Percentiles rank a stretch among this genome's conserved stretches.
Evolutionary conservation across 2,797 vertebrate genomes (phyloP).

Genomic region (Capromys pilorides): DNA sequence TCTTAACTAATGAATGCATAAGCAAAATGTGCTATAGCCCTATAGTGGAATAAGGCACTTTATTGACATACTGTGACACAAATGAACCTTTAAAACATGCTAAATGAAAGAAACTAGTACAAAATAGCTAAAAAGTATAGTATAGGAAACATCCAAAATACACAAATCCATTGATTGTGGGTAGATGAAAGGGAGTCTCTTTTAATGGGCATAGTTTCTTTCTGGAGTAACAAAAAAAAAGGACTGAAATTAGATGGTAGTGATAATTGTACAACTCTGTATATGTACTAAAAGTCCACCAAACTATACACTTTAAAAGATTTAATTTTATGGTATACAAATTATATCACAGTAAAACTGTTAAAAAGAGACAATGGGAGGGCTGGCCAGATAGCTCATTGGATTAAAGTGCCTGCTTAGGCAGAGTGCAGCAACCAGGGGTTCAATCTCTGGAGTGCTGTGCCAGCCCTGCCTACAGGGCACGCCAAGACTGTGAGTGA

Average conservation of each 20-base stretch:
- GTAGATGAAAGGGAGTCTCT: not conserved
- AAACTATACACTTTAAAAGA: not conserved
- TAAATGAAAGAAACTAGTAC: slow-evolving; percentile 27
- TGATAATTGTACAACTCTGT: not conserved
- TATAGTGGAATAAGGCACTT: slow-evolving; percentile 23
- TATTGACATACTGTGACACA: not conserved
- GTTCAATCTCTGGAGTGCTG: too few species aligned
- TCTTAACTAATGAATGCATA: slow-evolving; percentile 20
- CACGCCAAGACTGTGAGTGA: too few species aligned
- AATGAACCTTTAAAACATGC: not conserved
- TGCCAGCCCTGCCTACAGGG: too few species aligned
- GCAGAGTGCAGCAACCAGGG: too few species aligned
- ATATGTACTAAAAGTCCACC: not conserved
- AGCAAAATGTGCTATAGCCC: slow-evolving; percentile 1
- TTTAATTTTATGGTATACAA: not conserved
- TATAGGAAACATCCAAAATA: not conserved
- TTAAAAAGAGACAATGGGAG: not conserved
- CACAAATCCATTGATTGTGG: not conserved
- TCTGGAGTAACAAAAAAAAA: not conserved
- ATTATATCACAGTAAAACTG: slow-evolving; percentile 23
- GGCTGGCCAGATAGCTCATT: too few species aligned
- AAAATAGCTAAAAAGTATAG: not conserved
- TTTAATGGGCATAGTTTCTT: not conserved
- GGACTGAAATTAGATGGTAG: not conserved
- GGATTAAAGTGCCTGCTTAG: too few species aligned